Conservation (phyloP, 2,888 invertebrate genomes). For the Callimorpha dominula region DNA sequence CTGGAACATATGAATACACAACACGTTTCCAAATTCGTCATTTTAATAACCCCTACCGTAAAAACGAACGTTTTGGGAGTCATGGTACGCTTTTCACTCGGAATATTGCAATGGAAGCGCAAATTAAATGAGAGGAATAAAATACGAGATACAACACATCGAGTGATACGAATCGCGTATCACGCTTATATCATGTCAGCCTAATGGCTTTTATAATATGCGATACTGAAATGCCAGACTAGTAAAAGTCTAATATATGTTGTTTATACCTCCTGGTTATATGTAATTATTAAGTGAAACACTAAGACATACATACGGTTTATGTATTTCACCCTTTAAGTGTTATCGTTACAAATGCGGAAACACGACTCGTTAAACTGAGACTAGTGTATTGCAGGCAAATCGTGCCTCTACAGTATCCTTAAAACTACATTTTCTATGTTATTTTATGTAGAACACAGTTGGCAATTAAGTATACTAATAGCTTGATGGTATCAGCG, state of each 20-base stretch:
- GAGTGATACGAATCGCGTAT: conserved; percentile 5
- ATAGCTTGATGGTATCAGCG: too few species aligned
- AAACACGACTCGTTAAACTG: too few species aligned
- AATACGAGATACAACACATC: conserved; percentile 12
- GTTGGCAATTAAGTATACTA: too few species aligned
- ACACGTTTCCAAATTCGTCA: neutral
- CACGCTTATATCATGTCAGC: neutral
- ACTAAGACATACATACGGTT: neutral
- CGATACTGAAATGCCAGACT: neutral
- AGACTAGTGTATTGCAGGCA: too few species aligned
- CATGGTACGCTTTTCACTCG: neutral
- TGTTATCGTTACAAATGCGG: too few species aligned
- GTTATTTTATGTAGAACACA: too few species aligned
- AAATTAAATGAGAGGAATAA: conserved; percentile 21
- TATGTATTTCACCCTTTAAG: too few species aligned
- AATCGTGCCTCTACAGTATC: too few species aligned
- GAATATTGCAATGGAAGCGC: conserved; percentile 10
- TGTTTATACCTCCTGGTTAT: neutral
- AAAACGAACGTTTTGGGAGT: conserved; percentile 1
- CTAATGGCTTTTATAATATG: neutral
- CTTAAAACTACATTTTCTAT: too few species aligned
- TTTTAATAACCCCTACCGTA: neutral
- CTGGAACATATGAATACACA: neutral
- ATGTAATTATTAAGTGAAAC: neutral
- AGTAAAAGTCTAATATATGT: neutral